Evolutionary conservation across 2,113 vertebrate species (phyloP).

Genomic region (Trichechus manatus): DNA sequence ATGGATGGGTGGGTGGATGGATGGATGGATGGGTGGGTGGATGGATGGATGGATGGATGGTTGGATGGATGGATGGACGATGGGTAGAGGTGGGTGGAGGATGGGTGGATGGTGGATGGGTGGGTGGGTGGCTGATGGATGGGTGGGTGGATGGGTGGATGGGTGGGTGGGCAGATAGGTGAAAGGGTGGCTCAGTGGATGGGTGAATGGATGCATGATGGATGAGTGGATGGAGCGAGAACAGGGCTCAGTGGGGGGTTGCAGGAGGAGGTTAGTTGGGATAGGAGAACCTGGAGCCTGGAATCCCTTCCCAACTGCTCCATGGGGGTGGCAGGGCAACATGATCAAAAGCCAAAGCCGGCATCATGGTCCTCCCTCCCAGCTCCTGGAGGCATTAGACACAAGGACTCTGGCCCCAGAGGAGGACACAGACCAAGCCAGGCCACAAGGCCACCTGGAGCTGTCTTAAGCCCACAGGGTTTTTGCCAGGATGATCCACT

Average conservation of each 20-base stretch:
- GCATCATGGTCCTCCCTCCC: too few species aligned
- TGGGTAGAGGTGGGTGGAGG: not conserved
- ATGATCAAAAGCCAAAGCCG: too few species aligned
- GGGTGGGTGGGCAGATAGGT: not conserved
- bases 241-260: not conserved
- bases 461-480: not conserved
- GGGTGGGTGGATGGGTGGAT: not conserved
- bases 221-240: fast-evolving
- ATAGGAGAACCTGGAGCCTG: not conserved
- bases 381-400: too few species aligned
- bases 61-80: too few species aligned
- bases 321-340: too few species aligned
- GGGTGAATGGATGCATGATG: not conserved
- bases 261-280: fast-evolving
- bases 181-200: too few species aligned
- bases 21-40: too few species aligned
- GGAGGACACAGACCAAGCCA: too few species aligned
- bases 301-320: too few species aligned
- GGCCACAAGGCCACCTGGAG: not conserved
- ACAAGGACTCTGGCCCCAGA: not conserved
- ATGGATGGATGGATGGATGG: too few species aligned
- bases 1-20: too few species aligned
- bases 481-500: not conserved
- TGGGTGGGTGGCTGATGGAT: too few species aligned
- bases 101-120: not conserved